A percentile compares a stretch with the other conserved stretches of the same genome.
Evolutionary conservation across 1,140 invertebrate species (phyloP).

Genomic region (Phthorimaea operculella): DNA sequence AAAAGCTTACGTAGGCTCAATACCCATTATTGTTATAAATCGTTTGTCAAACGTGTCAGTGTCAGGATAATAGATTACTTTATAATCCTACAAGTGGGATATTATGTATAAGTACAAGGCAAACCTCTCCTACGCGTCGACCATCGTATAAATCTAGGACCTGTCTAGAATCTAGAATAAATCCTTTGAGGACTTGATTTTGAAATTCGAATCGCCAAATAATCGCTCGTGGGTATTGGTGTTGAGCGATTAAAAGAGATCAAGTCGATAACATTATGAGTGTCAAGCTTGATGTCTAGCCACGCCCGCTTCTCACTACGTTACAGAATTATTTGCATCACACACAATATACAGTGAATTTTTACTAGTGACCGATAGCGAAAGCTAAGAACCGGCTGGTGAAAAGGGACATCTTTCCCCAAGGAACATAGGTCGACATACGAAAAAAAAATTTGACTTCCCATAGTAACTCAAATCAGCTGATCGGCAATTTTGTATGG

Average conservation of each 20-base stretch:
- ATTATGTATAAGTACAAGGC: conserved; percentile 38
- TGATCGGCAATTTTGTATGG: too few relatives aligned
- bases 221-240: conserved; percentile 26
- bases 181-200: conserved; percentile 22
- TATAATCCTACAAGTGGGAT: conserved; percentile 21
- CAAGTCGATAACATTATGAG: not conserved
- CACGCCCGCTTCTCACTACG: too few relatives aligned
- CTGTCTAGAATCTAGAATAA: conserved; percentile 49
- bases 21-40: conserved; percentile 20
- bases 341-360: too few relatives aligned
- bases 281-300: not conserved
- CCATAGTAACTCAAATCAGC: too few relatives aligned
- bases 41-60: conserved; percentile 32
- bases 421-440: too few relatives aligned
- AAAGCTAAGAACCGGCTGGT: too few relatives aligned
- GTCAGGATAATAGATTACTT: conserved; percentile 34
- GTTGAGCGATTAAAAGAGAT: not conserved
- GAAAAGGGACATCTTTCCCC: too few relatives aligned
- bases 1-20: conserved; percentile 9
- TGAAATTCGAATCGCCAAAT: conserved; percentile 34
- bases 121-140: conserved; percentile 53
- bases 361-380: too few relatives aligned
- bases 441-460: too few relatives aligned
- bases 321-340: too few relatives aligned
- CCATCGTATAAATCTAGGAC: conserved; percentile 51